Evolutionary conservation across 1,140 invertebrate species (phyloP).

Genomic region (Aphidius ervi): DNA sequence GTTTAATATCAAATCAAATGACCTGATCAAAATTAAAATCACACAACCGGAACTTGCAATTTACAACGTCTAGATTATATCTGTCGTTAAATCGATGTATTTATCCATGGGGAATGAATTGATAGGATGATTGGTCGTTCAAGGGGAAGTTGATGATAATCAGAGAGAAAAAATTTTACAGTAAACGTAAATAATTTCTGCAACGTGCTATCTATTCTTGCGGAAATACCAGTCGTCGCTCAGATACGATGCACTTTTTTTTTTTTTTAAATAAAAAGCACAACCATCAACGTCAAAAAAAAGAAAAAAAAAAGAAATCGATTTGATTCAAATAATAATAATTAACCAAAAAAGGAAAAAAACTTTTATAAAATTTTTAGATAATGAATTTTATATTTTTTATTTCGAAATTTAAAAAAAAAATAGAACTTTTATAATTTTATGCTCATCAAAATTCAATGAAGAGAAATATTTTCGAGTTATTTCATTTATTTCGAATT

Average conservation of each 20-base stretch:
- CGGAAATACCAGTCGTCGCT: constrained; percentile 9
- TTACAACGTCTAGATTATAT: constrained; percentile 20
- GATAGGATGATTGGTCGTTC: neutral
- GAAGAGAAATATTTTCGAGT: too few species aligned
- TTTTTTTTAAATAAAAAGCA: too few species aligned
- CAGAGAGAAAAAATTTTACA: neutral
- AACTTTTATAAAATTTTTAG: too few species aligned
- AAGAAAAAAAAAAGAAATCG: too few species aligned
- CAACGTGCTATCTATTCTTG: neutral
- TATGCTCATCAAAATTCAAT: too few species aligned
- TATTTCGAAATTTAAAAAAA: too few species aligned
- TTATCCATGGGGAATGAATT: constrained; percentile 9
- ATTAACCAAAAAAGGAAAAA: too few species aligned
- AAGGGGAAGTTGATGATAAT: neutral
- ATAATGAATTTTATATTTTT: too few species aligned
- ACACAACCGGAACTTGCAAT: constrained; percentile 25
- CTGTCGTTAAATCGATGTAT: constrained; percentile 17
- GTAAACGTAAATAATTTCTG: constrained; percentile 1
- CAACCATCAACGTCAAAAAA: too few species aligned
- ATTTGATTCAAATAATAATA: too few species aligned
- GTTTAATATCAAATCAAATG: neutral
- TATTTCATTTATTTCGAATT: too few species aligned
- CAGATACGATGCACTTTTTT: neutral
- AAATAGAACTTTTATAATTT: too few species aligned
- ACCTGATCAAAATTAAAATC: constrained; percentile 19